phyloP scores from a whole-genome alignment of 2,113 vertebrate species.

The Etheostoma cragini region DNA sequence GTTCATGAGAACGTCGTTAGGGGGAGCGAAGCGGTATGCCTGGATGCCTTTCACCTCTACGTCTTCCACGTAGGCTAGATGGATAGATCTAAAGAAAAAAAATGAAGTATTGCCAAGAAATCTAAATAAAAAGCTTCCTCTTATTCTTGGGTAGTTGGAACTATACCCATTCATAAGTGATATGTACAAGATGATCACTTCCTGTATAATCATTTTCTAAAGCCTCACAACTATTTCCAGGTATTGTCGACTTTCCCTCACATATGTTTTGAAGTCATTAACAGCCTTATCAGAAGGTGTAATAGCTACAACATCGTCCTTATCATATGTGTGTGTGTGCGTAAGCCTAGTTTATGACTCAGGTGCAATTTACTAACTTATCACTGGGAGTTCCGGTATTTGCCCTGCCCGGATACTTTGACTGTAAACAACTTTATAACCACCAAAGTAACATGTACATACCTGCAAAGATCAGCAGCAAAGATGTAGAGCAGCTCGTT shows the following conservation, averaged over 20 bases:
- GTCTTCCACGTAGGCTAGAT: constrained; percentile 89
- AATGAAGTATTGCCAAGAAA: fast-evolving
- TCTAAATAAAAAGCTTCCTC: too few relatives aligned
- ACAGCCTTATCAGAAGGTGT: constrained; percentile 20
- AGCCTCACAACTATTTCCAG: neutral
- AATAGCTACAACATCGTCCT: neutral
- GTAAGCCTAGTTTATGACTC: constrained; percentile 11
- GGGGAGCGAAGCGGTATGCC: constrained; percentile 90
- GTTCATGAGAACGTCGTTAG: constrained; percentile 89
- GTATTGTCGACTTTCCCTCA: neutral
- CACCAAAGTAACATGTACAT: constrained; percentile 3
- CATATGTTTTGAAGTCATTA: neutral
- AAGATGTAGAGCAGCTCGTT: constrained; percentile 94
- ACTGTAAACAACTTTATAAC: constrained; percentile 46
- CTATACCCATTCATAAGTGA: neutral
- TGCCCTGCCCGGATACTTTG: neutral
- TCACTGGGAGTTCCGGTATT: neutral
- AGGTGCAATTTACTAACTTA: constrained; percentile 4
- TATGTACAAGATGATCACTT: neutral
- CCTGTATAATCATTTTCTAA: neutral
- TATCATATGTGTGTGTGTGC: constrained; percentile 27
- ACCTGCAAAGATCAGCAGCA: constrained; percentile 97
- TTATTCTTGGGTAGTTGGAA: neutral
- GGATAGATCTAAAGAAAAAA: constrained; percentile 87
- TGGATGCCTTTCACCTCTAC: constrained; percentile 89